Base-by-base conservation (phyloP, 1,140 invertebrate genomes). In the Drosophila setifemur region DNA sequence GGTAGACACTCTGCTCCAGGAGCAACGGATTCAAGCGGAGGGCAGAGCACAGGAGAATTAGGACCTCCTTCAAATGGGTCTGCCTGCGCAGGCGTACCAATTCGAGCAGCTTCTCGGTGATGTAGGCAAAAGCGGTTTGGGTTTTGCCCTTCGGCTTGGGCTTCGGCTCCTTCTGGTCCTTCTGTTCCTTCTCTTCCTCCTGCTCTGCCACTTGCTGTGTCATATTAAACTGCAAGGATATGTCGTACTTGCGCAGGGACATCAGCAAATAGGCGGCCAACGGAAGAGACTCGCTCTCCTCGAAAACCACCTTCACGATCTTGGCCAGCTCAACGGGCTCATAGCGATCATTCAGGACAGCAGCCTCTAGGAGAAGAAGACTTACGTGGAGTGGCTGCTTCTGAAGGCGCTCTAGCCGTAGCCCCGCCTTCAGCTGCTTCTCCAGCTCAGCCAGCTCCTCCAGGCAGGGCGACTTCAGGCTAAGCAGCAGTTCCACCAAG, bases 11-110 rank as follows among this genome's bases (percentile, higher is more conserved):
- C 4, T 86, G 28, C 21, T 90, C 88, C 6, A 90, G 55, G 16
- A 90, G 57, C 21, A 90, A n/a, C 0, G 89, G 89, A 75, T 90
- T 90, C 2, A 82, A 23, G 5, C 79, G 73, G 37, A 90, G 11
- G 1, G 82, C 71, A 0, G 73, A 55, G 40, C 85, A 75, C 0
- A 90, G 66, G 11, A 90, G 26, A 6, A 45, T 37, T 0, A 89
- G 19, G 11, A 89, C 53, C 4, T 72, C 63, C 2, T 54, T 29
- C 4, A 86, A 14, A 14, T 83, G 31, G 0, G 26, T 5, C 4
- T 63, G 21, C 12, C 50, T 60, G 25, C 40, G 35, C 0, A 14
- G 0, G 2, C 50, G 33, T 0, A 79, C 44, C 7, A 68, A 18
- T 0, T 9, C 4, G 0, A 49, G 42, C 6, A 90, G 12, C 1